A percentile compares a stretch with the other conserved stretches of the same genome.
phyloP scores from a whole-genome alignment of 2,797 vertebrate genomes.

The Sebastolobus alascanus region DNA sequence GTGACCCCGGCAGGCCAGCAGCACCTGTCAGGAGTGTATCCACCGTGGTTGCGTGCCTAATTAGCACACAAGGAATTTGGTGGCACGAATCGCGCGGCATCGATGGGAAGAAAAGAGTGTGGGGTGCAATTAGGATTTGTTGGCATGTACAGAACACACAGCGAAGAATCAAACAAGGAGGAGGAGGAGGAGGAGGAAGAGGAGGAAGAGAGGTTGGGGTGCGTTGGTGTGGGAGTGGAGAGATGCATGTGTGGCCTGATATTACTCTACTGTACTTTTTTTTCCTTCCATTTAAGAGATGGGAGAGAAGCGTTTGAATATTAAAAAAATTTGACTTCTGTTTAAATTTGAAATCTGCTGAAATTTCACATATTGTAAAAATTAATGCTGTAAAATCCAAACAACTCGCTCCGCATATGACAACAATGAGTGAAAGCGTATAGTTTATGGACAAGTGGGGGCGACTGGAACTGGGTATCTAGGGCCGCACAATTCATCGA shows the following conservation, averaged over 20 bases:
- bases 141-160: conserved; percentile 76
- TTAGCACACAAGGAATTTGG: conserved; percentile 98
- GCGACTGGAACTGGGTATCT: rapidly evolving
- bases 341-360: background rate
- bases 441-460: too few relatives aligned
- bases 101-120: conserved; percentile 73
- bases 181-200: conserved; percentile 56
- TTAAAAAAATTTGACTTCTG: background rate
- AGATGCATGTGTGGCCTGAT: conserved; percentile 60
- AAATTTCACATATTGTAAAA: background rate
- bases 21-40: conserved; percentile 99
- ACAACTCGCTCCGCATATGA: too few relatives aligned
- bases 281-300: conserved; percentile 40
- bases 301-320: background rate
- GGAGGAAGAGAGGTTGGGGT: conserved; percentile 65
- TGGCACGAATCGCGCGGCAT: conserved; percentile 79
- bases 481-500: too few relatives aligned
- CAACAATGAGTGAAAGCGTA: too few relatives aligned
- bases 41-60: conserved; percentile 96
- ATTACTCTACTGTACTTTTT: conserved; percentile 31
- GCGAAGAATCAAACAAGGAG: conserved; percentile 61
- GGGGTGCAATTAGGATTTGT: conserved; percentile 92
- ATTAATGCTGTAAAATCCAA: too few relatives aligned
- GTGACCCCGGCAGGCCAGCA: conserved; percentile 96
- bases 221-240: conserved; percentile 69